phyloP scores from a whole-genome alignment of 1,140 invertebrate genomes.

The Drosophila aff. region DNA sequence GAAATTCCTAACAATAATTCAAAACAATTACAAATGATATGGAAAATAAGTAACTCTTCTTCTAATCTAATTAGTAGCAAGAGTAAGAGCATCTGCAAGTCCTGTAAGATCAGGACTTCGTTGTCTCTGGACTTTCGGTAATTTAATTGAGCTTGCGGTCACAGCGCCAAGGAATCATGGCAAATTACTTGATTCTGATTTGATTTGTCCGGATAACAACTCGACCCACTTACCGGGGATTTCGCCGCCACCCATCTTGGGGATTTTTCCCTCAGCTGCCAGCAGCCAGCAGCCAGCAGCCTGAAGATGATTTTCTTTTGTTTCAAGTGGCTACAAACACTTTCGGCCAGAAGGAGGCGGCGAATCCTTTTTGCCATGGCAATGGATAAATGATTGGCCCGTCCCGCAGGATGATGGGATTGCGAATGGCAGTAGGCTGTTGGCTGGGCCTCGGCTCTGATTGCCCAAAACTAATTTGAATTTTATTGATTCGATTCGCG shows the following conservation, averaged over 20 bases:
- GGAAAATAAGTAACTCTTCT: too few species aligned
- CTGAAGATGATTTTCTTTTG: conserved; percentile 49
- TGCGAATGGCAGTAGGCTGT: conserved; percentile 22
- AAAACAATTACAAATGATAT: too few species aligned
- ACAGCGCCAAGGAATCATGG: conserved; percentile 73
- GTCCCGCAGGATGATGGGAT: conserved; percentile 6
- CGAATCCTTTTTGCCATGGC: conserved; percentile 66
- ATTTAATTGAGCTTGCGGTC: conserved; percentile 83
- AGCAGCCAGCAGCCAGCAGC: background rate
- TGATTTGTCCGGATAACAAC: conserved; percentile 77
- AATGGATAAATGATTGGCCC: conserved; percentile 78
- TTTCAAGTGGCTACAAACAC: conserved; percentile 71
- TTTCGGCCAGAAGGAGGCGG: conserved; percentile 50
- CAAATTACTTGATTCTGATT: conserved; percentile 82
- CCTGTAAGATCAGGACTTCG: background rate
- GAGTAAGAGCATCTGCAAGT: conserved; percentile 5
- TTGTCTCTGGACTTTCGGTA: conserved; percentile 50
- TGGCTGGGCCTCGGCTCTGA: conserved; percentile 32
- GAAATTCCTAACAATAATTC: background rate
- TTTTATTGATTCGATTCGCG: conserved; percentile 80
- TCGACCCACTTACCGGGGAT: conserved; percentile 14
- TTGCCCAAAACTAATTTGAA: conserved; percentile 83
- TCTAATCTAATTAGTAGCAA: background rate
- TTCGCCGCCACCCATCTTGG: background rate
- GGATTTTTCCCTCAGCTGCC: background rate